A percentile compares a stretch with the other conserved stretches of the same genome.
phyloP scores from a whole-genome alignment of 2,888 invertebrate genomes.

The Ischnus inquisitorius region DNA sequence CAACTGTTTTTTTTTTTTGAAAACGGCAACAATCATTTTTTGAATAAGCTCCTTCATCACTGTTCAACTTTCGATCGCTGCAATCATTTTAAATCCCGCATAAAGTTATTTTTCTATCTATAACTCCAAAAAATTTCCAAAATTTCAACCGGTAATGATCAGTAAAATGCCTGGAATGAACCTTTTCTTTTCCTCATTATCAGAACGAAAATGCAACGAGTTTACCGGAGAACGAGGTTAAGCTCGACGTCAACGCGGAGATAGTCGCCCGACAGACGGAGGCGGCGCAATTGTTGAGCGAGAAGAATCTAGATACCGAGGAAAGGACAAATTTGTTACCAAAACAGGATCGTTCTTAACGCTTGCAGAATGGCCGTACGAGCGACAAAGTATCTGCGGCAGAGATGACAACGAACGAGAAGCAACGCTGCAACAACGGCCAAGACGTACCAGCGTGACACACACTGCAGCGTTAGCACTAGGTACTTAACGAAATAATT shows the following conservation, averaged over 20 bases:
- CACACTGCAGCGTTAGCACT: slow-evolving; percentile 73
- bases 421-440: slow-evolving; percentile 54
- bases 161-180: not conserved
- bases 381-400: slow-evolving; percentile 71
- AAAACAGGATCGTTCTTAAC: slow-evolving; percentile 82
- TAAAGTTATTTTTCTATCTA: not conserved
- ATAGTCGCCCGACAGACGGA: slow-evolving; percentile 75
- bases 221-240: slow-evolving; percentile 71
- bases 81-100: not conserved
- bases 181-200: slow-evolving; percentile 11
- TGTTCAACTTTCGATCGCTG: not conserved
- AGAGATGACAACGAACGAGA: slow-evolving; percentile 59
- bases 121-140: not conserved
- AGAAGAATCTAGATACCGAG: slow-evolving; percentile 77
- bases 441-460: slow-evolving; percentile 78
- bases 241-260: slow-evolving; percentile 75
- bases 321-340: slow-evolving; percentile 81
- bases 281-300: slow-evolving; percentile 74
- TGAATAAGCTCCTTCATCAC: not conserved
- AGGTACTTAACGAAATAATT: slow-evolving; percentile 79
- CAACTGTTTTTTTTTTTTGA: not conserved
- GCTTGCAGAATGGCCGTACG: slow-evolving; percentile 79
- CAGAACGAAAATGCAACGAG: slow-evolving; percentile 67
- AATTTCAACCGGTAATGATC: not conserved
- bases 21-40: not conserved